Evolutionary conservation across 1,140 invertebrate species (phyloP), one percentile per base, ranked within the genome.

Genomic region (Drosophila leontia): DNA sequence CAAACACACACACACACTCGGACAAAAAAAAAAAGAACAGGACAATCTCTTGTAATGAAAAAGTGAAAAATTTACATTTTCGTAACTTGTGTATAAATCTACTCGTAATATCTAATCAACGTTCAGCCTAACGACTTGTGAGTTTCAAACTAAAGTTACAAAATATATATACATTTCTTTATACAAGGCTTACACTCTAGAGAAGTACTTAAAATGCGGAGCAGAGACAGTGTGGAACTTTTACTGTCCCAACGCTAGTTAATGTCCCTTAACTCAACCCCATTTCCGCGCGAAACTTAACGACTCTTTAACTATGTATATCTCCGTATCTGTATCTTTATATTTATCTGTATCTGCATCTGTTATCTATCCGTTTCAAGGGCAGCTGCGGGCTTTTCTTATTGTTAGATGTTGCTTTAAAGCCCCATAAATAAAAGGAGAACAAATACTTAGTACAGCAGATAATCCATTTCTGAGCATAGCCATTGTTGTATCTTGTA

Each of bases 41-140:
- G 84, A 88, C 85, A 91, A 88, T 88, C 86, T 90, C 85, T 82
- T 88, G 53, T 65, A 80, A 80, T 59, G 58, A 65, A 60, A 80
- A 78, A 42, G 69, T 60, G 61, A 60, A 60, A 53, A 74, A 78
- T 64, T 74, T 60, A 74, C 62, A 47, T 23, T 47, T 70, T 82
- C 63, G 48, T 60, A 86, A 75, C 48, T 82, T 82, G 75, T 71
- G 63, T 63, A 76, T 42, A 59, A 51, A 79, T 70, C 61, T 65
- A 63, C 47, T 41, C 26, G 48, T 63, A 68, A 70, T 68, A 64
- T 65, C 61, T 34, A 80, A 84, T 65, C 60, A 82, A 69, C 50
- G 60, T 80, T 62, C 55, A 80, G 67, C 75, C 57, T 68, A 44
- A 67, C 61, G 82, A 85, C 83, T 80, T 74, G 72, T 56, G 77